These are phyloP conservation scores for Cephalopterus ornatus DNA, from an alignment of 2,113 vertebrate species.

Conservation along the genomic window DNA sequence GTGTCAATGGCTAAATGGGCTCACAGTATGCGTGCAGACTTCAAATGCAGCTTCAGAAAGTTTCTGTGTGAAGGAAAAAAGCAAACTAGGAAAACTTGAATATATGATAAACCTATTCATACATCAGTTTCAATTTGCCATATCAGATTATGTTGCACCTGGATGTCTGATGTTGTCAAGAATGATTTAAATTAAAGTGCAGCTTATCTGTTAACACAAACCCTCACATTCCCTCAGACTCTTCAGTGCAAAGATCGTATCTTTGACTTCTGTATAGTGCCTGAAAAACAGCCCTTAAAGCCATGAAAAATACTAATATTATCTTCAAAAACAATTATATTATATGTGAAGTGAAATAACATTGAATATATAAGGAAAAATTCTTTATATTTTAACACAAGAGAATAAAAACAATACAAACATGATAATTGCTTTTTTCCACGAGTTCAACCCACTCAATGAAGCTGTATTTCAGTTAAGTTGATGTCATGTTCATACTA, in stretches of 20 bases:
- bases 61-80: neutral
- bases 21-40: neutral
- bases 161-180: slow-evolving; percentile 29
- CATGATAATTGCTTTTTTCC: neutral
- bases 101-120: neutral
- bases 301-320: neutral
- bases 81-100: neutral
- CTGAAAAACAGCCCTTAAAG: neutral
- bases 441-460: neutral
- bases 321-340: neutral
- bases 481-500: neutral
- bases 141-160: slow-evolving; percentile 35
- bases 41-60: neutral
- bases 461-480: neutral
- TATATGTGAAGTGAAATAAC: neutral
- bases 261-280: neutral
- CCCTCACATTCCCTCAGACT: neutral
- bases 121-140: neutral
- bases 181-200: neutral
- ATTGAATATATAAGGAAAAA: neutral
- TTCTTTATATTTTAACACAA: neutral
- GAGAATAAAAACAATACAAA: neutral
- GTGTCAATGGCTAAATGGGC: neutral
- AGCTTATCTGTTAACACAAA: neutral
- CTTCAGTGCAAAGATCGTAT: neutral